These are phyloP conservation scores for Callinectes sapidus DNA, from an alignment of 2,888 invertebrate species.

Conservation along the genomic window DNA sequence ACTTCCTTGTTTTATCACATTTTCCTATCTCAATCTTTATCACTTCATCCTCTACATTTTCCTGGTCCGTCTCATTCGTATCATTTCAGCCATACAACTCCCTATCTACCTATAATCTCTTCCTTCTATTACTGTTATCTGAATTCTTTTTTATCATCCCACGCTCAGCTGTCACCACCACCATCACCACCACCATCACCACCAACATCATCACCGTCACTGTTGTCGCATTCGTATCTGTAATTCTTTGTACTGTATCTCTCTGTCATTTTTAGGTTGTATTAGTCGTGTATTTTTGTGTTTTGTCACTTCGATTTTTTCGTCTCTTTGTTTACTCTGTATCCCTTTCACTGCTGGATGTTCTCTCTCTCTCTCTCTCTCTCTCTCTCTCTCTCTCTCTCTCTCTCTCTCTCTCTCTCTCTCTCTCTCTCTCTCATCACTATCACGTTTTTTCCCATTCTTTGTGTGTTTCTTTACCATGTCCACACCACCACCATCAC, in stretches of 20 bases:
- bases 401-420: not conserved
- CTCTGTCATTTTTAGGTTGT: no score
- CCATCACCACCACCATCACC: not conserved
- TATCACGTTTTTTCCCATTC: no score
- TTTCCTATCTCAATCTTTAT: not conserved
- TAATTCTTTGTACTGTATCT: no score
- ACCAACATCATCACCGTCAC: not conserved
- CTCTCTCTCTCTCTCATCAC: no score
- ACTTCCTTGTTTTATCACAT: not conserved
- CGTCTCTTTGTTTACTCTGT: no score
- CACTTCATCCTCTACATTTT: not conserved
- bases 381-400: not conserved
- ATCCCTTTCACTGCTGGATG: not conserved
- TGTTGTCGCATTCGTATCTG: no score
- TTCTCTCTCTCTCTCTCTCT: not conserved
- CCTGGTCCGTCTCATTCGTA: no score
- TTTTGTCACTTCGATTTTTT: no score
- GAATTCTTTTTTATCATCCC: not conserved
- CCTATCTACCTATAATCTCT: not conserved
- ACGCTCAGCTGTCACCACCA: not conserved
- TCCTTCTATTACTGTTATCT: not conserved
- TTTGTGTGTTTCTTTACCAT: no score
- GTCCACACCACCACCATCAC: not conserved
- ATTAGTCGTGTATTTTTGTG: no score
- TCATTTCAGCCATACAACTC: not conserved